Evolutionary conservation across 1,140 invertebrate genomes (phyloP).

Genomic region (Leptinotarsa lineolata): DNA sequence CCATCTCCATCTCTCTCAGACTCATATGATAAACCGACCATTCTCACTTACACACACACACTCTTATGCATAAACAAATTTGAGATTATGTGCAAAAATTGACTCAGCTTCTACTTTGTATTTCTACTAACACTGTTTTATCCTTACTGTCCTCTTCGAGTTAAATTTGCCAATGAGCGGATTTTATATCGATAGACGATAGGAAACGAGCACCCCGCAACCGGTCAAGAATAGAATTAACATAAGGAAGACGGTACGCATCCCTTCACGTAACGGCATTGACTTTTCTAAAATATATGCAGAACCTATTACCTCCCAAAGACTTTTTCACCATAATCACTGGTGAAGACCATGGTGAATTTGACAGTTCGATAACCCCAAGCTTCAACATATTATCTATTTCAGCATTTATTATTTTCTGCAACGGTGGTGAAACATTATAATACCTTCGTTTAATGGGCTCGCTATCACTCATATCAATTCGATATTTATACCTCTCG

Average conservation of each 20-base stretch:
- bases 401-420: constrained; percentile 36
- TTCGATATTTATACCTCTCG: not conserved
- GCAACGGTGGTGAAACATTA: constrained; percentile 36
- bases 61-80: too few species aligned
- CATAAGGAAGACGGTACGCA: constrained; percentile 32
- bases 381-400: constrained; percentile 39
- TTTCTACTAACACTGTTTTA: too few species aligned
- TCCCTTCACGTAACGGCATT: constrained; percentile 49
- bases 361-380: constrained; percentile 39
- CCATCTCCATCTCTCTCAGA: too few species aligned
- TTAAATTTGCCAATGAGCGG: constrained; percentile 27
- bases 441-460: constrained; percentile 31
- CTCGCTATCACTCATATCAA: not conserved
- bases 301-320: constrained; percentile 33
- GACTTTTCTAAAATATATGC: constrained; percentile 47
- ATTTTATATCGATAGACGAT: constrained; percentile 43
- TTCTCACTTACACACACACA: too few species aligned
- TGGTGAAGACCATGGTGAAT: constrained; percentile 42
- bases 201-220: constrained; percentile 44
- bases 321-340: constrained; percentile 43
- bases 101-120: too few species aligned
- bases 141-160: not conserved
- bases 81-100: too few species aligned
- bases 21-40: too few species aligned
- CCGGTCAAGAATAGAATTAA: constrained; percentile 45